Base-by-base conservation (phyloP, 2,113 vertebrate species). In the Dryoscopus gambensis region DNA sequence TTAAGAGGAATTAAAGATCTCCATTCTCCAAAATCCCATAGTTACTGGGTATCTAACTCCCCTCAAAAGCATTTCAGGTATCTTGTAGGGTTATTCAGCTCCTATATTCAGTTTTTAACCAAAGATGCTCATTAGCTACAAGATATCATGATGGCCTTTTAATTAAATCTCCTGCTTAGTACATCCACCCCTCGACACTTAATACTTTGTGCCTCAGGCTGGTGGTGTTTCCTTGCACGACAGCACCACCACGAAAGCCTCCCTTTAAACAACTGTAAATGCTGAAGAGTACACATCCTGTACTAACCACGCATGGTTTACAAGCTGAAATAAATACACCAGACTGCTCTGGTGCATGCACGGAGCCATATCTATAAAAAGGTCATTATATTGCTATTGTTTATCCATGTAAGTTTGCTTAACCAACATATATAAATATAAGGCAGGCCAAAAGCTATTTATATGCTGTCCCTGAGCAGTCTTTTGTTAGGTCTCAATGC, bases 201-300 rank as follows among this genome's bases (percentile, higher is more conserved):
- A 75, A 88, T 78, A 68, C 90, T 56, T 75, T 27, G 68, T 75
- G 85, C 83, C 83, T 65, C 30, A 75, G 65, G 80, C 73, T 88
- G 2, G 4, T 33, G 37, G 39, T 2, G 49, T 92, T 95, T 84
- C 33, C 90, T 89, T 71, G 85, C 79, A 88, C 2, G 40, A 92
- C 59, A 84, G 83, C 76, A 92, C 21, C 90, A 68, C 92, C 90
- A 78, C 3, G 0, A 89, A 94, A 89, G 49, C 30, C 70, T 78
- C 47, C 73, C 39, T 76, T 92, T 93, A 95, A 95, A 91, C 90
- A 93, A 87, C 80, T 33, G 53, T 62, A 74, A 90, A 83, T 84
- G 93, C 82, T 78, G 83, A 83, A 91, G 83, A 89, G 65, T 92
- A 90, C 86, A 92, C 93, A 94, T 93, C 92, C 94, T 93, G 90